phyloP scores from a whole-genome alignment of 35 echinoderm and acorn worm species.

The Amphiura filiformis region DNA sequence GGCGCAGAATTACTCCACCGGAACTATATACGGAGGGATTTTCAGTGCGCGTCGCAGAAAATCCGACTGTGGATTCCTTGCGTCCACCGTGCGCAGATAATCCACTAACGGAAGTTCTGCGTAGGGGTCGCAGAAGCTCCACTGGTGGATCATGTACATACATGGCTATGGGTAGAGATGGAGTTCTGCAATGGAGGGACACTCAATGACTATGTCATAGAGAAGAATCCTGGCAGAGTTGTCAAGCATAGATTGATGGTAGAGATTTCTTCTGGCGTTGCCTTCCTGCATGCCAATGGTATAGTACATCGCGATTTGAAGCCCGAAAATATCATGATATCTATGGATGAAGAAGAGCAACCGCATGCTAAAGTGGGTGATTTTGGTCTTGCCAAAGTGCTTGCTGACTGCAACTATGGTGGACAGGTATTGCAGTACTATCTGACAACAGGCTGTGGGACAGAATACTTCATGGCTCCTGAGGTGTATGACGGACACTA shows the following conservation, averaged over 20 bases:
- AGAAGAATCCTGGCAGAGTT: neutral
- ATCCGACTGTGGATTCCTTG: too few species aligned
- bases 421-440: neutral
- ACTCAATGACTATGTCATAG: neutral
- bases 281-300: neutral
- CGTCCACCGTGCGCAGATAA: too few species aligned
- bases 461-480: neutral
- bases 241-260: neutral
- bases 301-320: neutral
- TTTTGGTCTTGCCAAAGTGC: neutral
- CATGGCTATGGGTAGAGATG: too few species aligned
- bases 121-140: too few species aligned
- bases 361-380: neutral
- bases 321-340: neutral
- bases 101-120: too few species aligned
- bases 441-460: neutral
- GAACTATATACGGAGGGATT: too few species aligned
- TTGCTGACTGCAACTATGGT: neutral
- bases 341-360: neutral
- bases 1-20: too few species aligned
- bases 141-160: too few species aligned
- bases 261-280: neutral
- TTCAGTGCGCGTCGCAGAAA: too few species aligned
- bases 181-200: too few species aligned
- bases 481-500: neutral